Base-by-base conservation (phyloP, 2,888 invertebrate species). In the Elegia similella region DNA sequence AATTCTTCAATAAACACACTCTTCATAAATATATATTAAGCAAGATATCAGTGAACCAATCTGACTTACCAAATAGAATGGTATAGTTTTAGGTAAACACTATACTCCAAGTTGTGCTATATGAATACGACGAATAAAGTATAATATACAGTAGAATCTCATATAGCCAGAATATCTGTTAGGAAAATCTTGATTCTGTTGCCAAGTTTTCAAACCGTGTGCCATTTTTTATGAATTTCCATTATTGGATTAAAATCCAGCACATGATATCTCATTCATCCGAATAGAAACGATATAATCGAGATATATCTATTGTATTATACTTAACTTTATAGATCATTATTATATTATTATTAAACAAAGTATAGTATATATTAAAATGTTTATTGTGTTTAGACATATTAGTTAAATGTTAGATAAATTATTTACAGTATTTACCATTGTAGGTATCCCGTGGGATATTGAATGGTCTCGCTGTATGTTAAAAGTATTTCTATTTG, bases 321-420 rank as follows among this genome's bases (percentile, higher is more conserved):
- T n/a, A 55, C n/a, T n/a, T n/a, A 46, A 44, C 16, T 30, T 43
- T 16, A 44, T 46, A 46, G 17, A 55, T 62, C 57, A 54, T 61
- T 64, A 67, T 58, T 52, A 57, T 63, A 63, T 55, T 61, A 43
- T 65, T 64, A 58, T 61, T 69, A n/a, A n/a, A n/a, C n/a, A n/a
- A n/a, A n/a, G n/a, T 70, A 63, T 69, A 68, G 73, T 72, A 69
- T 63, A 64, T 43, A 61, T 52, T 59, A 13, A 43, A 63, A 66
- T 66, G 61, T 65, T 65, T 66, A 64, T 68, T 70, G 64, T 69
- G 63, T 70, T 72, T 71, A 70, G 68, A 66, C 55, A 54, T 10
- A 59, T 65, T 66, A 67, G 62, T 62, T 66, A 57, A 62, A 64
- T 65, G 61, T 61, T 63, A 65, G 63, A 54, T 43, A 55, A 52